Percentiles rank a stretch among this genome's conserved stretches.
phyloP scores from a whole-genome alignment of 2,888 invertebrate genomes.

The Drosophila affinis region DNA sequence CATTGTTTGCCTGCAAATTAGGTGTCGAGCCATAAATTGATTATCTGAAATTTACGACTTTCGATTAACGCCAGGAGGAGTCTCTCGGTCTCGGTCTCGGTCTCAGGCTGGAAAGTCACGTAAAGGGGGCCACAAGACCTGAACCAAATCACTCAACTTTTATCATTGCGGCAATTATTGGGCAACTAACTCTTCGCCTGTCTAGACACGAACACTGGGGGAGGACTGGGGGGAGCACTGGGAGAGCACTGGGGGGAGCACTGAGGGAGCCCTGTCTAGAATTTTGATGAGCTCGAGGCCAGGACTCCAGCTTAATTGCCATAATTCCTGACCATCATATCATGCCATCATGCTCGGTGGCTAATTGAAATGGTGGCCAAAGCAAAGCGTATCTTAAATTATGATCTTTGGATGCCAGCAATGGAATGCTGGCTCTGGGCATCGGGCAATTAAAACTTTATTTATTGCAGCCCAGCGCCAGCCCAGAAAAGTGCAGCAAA shows the following conservation, averaged over 20 bases:
- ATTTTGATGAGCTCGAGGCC: slow-evolving; percentile 34
- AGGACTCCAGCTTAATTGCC: slow-evolving; percentile 5
- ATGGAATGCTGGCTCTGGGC: neutral
- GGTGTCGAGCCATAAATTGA: slow-evolving; percentile 69
- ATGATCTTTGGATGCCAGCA: slow-evolving; percentile 28
- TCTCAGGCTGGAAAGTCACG: slow-evolving; percentile 42
- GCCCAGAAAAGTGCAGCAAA: slow-evolving; percentile 32
- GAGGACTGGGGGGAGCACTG: neutral
- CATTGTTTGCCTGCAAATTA: slow-evolving; percentile 48
- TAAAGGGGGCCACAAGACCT: slow-evolving; percentile 22
- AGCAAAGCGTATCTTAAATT: slow-evolving; percentile 50
- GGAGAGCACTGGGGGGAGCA: neutral
- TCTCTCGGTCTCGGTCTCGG: too few species aligned
- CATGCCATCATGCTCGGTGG: neutral
- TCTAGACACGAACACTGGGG: slow-evolving; percentile 31
- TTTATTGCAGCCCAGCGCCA: slow-evolving; percentile 37
- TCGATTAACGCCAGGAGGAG: slow-evolving; percentile 39
- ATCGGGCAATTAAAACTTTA: slow-evolving; percentile 62
- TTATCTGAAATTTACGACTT: slow-evolving; percentile 57
- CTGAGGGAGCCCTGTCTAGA: slow-evolving; percentile 13
- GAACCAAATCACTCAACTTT: slow-evolving; percentile 38
- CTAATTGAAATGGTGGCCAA: slow-evolving; percentile 44
- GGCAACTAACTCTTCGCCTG: slow-evolving; percentile 5
- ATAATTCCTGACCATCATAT: slow-evolving; percentile 19
- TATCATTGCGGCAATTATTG: slow-evolving; percentile 34